phyloP scores from a whole-genome alignment of 2,888 invertebrate genomes.

The Listrodromus nycthemerus region DNA sequence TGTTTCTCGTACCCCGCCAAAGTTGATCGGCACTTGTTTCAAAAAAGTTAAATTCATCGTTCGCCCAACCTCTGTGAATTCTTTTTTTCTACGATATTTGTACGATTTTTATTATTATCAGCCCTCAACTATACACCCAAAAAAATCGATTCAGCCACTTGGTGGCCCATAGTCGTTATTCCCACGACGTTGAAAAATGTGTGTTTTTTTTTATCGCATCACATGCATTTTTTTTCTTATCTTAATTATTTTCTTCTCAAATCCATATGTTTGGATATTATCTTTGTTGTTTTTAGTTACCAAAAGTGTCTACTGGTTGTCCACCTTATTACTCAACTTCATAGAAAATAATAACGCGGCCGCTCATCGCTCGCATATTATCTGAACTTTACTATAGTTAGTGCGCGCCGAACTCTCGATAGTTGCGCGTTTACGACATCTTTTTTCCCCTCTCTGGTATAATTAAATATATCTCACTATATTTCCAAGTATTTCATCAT shows the following conservation, averaged over 20 bases:
- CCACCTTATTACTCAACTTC: constrained; percentile 64
- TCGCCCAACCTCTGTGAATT: constrained; percentile 43
- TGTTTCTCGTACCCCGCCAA: background rate
- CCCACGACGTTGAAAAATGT: constrained; percentile 74
- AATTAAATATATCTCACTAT: constrained; percentile 70
- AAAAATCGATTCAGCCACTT: constrained; percentile 74
- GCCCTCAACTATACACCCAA: constrained; percentile 55
- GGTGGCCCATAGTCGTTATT: constrained; percentile 69
- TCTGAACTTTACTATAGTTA: constrained; percentile 75
- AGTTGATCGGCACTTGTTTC: background rate
- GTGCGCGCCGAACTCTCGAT: constrained; percentile 42
- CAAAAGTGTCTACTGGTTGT: constrained; percentile 47
- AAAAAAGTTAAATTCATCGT: constrained; percentile 26
- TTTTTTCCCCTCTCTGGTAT: constrained; percentile 12
- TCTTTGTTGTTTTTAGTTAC: constrained; percentile 53
- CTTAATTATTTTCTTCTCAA: constrained; percentile 55
- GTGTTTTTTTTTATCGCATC: constrained; percentile 73
- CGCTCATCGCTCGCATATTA: constrained; percentile 69
- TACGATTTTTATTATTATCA: constrained; percentile 46
- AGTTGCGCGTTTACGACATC: background rate
- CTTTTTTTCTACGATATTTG: constrained; percentile 33
- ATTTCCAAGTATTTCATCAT: constrained; percentile 80
- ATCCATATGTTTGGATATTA: constrained; percentile 39
- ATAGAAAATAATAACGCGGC: constrained; percentile 75
- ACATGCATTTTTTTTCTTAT: constrained; percentile 72